Conservation (phyloP, 92 coral and sea anemone species). For the Epizoanthus stellaris region DNA sequence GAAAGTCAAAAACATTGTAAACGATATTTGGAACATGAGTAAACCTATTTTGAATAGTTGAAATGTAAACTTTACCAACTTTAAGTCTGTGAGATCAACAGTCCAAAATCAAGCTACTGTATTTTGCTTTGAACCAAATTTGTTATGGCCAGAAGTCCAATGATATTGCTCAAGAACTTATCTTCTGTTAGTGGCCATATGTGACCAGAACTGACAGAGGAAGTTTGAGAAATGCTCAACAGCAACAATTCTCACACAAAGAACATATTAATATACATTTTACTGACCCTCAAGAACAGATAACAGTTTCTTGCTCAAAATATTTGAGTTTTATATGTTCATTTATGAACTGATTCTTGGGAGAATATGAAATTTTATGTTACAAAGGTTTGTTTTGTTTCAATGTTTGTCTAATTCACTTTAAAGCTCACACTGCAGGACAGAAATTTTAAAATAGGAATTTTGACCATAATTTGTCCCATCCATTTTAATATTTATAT, state of each 20-base stretch:
- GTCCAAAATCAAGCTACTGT: background rate
- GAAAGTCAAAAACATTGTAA: background rate
- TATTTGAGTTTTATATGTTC: background rate
- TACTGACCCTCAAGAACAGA: too few species aligned
- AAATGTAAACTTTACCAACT: background rate
- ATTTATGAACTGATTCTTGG: background rate
- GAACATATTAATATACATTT: background rate
- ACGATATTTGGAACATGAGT: constrained; percentile 1
- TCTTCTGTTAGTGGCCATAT: background rate
- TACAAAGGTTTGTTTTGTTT: background rate
- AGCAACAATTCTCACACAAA: background rate
- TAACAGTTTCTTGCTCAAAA: background rate
- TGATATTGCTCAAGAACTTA: background rate
- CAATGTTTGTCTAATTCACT: background rate
- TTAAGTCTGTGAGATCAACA: background rate
- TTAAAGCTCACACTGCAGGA: background rate
- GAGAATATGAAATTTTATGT: background rate
- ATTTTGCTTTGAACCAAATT: background rate
- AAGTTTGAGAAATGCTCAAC: background rate
- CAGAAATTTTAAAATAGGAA: background rate
- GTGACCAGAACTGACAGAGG: background rate
- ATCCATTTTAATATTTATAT: too few species aligned
- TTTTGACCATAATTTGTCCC: background rate
- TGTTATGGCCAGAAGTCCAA: background rate
- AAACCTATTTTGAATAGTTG: background rate